Conservation (phyloP, 2,113 vertebrate genomes). For the Silurus asotus region DNA sequence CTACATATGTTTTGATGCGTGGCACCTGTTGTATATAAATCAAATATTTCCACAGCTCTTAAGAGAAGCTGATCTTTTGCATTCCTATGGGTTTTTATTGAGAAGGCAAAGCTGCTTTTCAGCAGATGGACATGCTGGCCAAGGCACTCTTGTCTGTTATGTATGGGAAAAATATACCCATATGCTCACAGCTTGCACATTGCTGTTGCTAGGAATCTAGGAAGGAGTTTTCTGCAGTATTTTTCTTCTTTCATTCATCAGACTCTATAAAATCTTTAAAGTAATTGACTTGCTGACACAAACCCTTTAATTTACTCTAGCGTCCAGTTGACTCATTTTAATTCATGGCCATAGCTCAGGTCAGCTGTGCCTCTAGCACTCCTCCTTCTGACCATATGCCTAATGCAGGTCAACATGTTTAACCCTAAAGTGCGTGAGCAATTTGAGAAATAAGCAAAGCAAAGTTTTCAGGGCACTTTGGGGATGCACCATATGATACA, state of each 20-base stretch:
- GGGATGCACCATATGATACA: constrained; percentile 35
- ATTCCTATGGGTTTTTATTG: constrained; percentile 43
- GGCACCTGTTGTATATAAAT: constrained; percentile 53
- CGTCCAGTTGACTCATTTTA: constrained; percentile 35
- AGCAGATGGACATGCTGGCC: constrained; percentile 29
- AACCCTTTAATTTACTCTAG: not conserved
- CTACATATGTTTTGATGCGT: constrained; percentile 12
- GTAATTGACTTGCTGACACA: not conserved
- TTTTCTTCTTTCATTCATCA: not conserved
- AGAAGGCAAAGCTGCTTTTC: constrained; percentile 12
- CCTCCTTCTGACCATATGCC: constrained; percentile 21
- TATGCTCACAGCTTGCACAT: not conserved
- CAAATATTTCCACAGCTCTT: constrained; percentile 46
- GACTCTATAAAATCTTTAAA: not conserved
- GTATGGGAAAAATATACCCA: constrained; percentile 30
- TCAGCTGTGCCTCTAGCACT: constrained; percentile 34
- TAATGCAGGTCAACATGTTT: constrained; percentile 44
- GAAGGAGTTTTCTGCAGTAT: not conserved
- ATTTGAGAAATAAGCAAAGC: constrained; percentile 47
- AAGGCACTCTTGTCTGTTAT: constrained; percentile 29
- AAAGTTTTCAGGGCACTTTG: constrained; percentile 15
- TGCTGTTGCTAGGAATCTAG: constrained; percentile 3
- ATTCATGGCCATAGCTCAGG: not conserved
- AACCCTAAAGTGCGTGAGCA: constrained; percentile 37
- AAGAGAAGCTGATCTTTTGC: constrained; percentile 41